Base-by-base conservation (phyloP, 2,113 vertebrate species). In the Rhagologus leucostigma region DNA sequence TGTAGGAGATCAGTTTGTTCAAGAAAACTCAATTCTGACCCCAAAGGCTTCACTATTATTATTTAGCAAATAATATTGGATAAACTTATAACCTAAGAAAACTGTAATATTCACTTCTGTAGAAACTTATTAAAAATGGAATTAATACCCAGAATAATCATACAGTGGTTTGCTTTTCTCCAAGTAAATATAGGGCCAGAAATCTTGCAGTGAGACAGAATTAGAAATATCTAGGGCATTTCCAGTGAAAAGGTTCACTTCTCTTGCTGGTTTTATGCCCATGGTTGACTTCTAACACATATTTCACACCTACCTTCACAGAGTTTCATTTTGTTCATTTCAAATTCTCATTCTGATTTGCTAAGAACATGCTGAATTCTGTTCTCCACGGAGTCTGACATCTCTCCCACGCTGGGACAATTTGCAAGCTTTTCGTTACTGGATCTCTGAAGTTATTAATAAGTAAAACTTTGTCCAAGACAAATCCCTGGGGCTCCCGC, bases 391-490 rank as follows among this genome's bases (percentile, higher is more conserved):
- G 70, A 88, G 59, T 70, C 64, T 84, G 85, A 64, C 64, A 83
- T 86, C n/a, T 90, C 53, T 86, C 71, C 24, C 2, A 3, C 1
- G 4, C 46, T 74, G 85, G 62, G 75, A 50, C 2, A 4, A 74
- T 94, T 96, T 94, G 55, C 50, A 93, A 70, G 68, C 20, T 90
- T 90, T 95, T 86, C 4, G 7, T 75, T 80, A 46, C 63, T 85
- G 26, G 26, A 55, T 90, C 0, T 0, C 32, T 80, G 50, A 86
- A 88, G 64, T 92, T 96, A 88, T 96, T 93, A 93, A 94, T 80
- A 88, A 90, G 82, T 83, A 79, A 84, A 93, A 90, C 21, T 97
- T 95, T 74, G 79, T 67, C 50, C 79, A 65, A 94, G 76, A 57
- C 29, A 77, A 64, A 42, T 86, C 75, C 46, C 67, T 11, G 10